Percentiles rank a stretch among this genome's conserved stretches.
These are phyloP conservation scores for Kradibia gibbosae DNA, from an alignment of 1,140 invertebrate genomes.

Conservation along the genomic window DNA sequence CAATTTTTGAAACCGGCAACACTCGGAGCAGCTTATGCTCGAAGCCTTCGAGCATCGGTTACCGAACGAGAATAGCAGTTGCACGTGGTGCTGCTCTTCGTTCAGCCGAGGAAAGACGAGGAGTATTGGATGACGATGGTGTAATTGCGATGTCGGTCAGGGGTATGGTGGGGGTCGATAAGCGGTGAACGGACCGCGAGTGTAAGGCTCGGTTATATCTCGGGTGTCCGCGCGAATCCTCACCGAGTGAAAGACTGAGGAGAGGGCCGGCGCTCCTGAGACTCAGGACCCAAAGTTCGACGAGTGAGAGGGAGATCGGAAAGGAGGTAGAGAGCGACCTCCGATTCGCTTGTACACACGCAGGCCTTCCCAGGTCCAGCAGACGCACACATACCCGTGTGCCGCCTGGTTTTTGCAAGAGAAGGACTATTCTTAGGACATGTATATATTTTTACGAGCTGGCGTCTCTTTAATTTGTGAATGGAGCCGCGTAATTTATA, in stretches of 20 bases:
- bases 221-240: constrained; percentile 57
- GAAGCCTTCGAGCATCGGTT: background rate
- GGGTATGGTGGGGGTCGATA: background rate
- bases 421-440: no score
- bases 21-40: background rate
- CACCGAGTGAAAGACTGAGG: constrained; percentile 69
- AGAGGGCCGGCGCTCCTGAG: constrained; percentile 51
- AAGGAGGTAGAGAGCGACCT: background rate
- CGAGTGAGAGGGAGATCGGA: constrained; percentile 32
- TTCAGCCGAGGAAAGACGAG: background rate
- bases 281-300: background rate
- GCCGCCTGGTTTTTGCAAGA: no score
- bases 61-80: background rate
- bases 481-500: no score
- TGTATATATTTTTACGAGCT: no score
- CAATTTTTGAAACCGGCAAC: no score
- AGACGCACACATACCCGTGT: no score
- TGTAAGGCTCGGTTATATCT: background rate
- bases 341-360: background rate
- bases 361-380: background rate
- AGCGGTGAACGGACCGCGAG: background rate
- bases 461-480: no score
- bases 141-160: background rate
- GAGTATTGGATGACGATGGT: background rate
- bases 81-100: background rate